phyloP scores from a whole-genome alignment of 2,113 vertebrate genomes.

The Monopterus albus region DNA sequence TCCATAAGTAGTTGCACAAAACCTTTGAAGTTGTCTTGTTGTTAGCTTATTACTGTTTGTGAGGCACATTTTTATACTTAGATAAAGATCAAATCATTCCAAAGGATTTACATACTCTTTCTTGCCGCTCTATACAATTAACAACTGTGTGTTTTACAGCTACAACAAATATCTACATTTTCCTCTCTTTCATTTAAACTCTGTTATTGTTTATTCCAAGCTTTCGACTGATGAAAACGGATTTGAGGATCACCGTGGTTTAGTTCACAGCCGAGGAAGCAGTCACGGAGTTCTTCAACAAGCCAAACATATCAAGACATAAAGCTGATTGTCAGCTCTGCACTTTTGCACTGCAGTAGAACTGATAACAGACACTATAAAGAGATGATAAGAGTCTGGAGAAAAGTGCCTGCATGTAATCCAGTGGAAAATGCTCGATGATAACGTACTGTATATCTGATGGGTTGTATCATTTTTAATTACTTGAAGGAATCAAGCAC shows the following conservation, averaged over 20 bases:
- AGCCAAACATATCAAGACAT: conserved; percentile 83
- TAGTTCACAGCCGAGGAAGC: conserved; percentile 67
- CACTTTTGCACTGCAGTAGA: background rate
- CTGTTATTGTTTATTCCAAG: conserved; percentile 43
- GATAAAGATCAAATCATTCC: too few relatives aligned
- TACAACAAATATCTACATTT: background rate
- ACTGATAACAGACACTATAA: background rate
- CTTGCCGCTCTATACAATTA: too few relatives aligned
- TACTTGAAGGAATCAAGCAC: background rate
- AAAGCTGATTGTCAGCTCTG: conserved; percentile 38
- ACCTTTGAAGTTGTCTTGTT: too few relatives aligned
- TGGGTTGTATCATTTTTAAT: background rate
- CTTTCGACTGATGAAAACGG: conserved; percentile 57
- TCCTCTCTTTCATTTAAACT: background rate
- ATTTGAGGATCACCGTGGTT: conserved; percentile 22
- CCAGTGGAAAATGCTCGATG: background rate
- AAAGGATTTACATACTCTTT: too few relatives aligned
- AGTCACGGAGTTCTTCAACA: conserved; percentile 43
- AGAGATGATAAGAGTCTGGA: too few relatives aligned
- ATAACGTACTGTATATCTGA: background rate
- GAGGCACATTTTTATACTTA: too few relatives aligned
- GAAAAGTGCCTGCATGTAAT: background rate
- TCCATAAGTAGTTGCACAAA: too few relatives aligned
- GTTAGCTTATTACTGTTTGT: too few relatives aligned
- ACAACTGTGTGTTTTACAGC: too few relatives aligned